Conservation (phyloP, 2,113 vertebrate genomes). For the Callospermophilus lateralis region DNA sequence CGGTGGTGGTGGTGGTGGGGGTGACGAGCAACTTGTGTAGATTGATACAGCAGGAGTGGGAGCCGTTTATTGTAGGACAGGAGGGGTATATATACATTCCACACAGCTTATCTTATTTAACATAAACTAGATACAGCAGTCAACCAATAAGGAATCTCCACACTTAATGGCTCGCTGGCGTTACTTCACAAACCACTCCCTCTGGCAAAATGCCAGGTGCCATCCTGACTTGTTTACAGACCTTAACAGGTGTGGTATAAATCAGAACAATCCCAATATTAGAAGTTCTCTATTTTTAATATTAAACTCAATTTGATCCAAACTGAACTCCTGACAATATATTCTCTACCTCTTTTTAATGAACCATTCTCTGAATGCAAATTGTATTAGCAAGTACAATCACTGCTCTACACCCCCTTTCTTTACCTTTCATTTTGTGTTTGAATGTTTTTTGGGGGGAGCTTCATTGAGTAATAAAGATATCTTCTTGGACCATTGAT, state of each 20-base stretch:
- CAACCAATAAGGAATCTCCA: no score
- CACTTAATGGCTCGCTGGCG: no score
- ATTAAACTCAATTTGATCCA: constrained; percentile 4
- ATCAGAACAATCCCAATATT: background rate
- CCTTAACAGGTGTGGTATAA: background rate
- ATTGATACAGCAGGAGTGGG: no score
- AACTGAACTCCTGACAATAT: background rate
- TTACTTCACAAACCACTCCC: no score
- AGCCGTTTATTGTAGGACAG: no score
- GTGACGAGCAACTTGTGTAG: no score
- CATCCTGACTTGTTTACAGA: no score
- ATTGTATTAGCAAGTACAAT: background rate
- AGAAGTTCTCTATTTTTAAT: constrained; percentile 20
- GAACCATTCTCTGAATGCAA: background rate
- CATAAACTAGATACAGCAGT: no score
- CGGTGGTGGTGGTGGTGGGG: no score
- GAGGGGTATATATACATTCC: no score
- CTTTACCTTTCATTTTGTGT: background rate
- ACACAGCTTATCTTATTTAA: no score
- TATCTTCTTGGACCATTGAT: background rate
- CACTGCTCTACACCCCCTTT: background rate
- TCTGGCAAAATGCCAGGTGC: no score
- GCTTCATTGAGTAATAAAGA: background rate
- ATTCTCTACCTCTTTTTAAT: background rate
- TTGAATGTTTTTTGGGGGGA: background rate